Evolutionary conservation across 2,113 vertebrate genomes (phyloP).

Genomic region (Trogon surrucura): DNA sequence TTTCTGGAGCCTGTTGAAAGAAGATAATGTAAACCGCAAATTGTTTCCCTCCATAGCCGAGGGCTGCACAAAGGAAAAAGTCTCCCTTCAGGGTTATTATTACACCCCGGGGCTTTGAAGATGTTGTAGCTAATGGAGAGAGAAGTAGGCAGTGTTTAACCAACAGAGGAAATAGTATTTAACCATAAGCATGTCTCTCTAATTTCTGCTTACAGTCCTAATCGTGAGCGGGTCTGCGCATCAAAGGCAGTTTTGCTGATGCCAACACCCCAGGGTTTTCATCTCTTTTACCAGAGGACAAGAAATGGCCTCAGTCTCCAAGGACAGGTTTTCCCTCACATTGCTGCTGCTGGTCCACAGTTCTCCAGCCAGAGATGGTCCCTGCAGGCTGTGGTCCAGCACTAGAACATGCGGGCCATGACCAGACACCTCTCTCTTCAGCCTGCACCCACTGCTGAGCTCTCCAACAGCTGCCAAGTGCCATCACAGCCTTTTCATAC

Average conservation of each 20-base stretch:
- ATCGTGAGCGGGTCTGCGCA: neutral
- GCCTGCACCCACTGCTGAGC: neutral
- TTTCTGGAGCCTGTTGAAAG: neutral
- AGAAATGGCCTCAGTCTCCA: neutral
- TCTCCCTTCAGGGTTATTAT: neutral
- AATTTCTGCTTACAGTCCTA: constrained; percentile 25
- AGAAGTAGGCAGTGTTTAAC: constrained; percentile 37
- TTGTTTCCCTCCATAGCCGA: neutral
- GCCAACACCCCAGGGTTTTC: neutral
- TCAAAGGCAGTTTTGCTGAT: constrained; percentile 24
- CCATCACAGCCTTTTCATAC: neutral
- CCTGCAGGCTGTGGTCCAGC: neutral
- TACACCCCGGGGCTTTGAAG: neutral
- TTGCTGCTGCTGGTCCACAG: neutral
- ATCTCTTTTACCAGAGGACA: neutral
- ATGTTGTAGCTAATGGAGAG: neutral
- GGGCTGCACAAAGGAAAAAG: neutral
- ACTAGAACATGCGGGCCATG: neutral
- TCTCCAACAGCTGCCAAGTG: neutral
- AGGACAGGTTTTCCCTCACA: neutral
- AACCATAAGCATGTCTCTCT: constrained; percentile 18
- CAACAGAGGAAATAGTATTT: constrained; percentile 43
- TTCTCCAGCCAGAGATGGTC: neutral
- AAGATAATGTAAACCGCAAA: neutral
- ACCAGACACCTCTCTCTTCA: neutral